A percentile compares a stretch with the other conserved stretches of the same genome.
Conservation (phyloP, 2,113 vertebrate species). For the Porphyrio hochstetteri region DNA sequence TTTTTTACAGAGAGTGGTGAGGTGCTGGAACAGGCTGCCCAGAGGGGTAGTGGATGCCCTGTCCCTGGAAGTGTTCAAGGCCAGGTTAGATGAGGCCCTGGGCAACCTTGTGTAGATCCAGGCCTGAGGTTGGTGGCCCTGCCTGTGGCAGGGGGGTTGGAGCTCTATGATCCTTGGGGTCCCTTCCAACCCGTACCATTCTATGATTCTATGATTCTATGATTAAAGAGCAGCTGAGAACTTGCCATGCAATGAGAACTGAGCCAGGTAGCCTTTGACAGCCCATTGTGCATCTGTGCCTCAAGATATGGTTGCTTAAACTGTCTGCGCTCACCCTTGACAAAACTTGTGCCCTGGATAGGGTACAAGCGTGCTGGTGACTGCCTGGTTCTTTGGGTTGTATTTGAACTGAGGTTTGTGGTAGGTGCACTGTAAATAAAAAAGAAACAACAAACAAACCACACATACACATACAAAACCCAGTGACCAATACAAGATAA, state of each 20-base stretch:
- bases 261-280: neutral
- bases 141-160: too few relatives aligned
- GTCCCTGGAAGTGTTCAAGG: too few relatives aligned
- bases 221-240: neutral
- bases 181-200: too few relatives aligned
- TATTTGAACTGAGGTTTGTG: constrained; percentile 23
- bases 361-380: neutral
- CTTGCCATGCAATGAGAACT: neutral
- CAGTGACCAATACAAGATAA: constrained; percentile 32
- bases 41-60: too few relatives aligned
- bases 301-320: neutral
- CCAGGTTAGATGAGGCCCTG: too few relatives aligned
- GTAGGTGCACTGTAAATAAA: neutral
- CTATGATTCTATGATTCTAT: too few relatives aligned
- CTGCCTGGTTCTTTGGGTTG: neutral
- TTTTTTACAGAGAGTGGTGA: too few relatives aligned
- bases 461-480: neutral
- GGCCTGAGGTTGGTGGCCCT: too few relatives aligned
- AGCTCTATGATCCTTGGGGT: too few relatives aligned
- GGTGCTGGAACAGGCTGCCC: too few relatives aligned
- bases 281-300: neutral
- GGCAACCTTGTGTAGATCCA: too few relatives aligned
- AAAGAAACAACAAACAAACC: neutral
- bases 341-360: neutral
- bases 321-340: neutral